phyloP scores from a whole-genome alignment of 2,888 invertebrate genomes.

The Peribatodes rhomboidaria region DNA sequence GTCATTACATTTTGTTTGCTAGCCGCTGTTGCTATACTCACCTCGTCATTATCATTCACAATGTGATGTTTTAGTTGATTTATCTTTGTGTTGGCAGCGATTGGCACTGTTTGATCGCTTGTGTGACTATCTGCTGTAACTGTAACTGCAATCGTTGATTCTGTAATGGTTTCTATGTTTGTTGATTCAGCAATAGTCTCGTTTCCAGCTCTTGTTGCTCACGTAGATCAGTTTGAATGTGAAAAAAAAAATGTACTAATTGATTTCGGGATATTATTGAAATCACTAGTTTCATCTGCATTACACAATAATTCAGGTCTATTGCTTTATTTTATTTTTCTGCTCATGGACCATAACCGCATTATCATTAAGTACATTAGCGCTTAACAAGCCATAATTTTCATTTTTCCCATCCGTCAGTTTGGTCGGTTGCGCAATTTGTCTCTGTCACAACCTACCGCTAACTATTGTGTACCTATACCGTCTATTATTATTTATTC shows the following conservation, averaged over 20 bases:
- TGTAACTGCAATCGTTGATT: constrained; percentile 2
- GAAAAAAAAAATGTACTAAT: too few relatives aligned
- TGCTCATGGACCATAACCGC: constrained; percentile 10
- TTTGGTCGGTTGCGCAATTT: constrained; percentile 49
- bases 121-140: neutral
- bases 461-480: constrained; percentile 1
- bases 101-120: constrained; percentile 39
- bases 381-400: constrained; percentile 15
- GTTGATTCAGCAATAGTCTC: neutral
- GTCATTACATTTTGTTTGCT: constrained; percentile 37
- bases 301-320: neutral
- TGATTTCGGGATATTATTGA: too few relatives aligned
- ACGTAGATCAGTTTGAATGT: too few relatives aligned
- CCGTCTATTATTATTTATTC: constrained; percentile 3
- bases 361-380: constrained; percentile 5
- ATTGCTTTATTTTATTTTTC: neutral
- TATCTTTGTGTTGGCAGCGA: constrained; percentile 34
- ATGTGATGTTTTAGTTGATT: constrained; percentile 41
- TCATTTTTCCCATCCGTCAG: constrained; percentile 50
- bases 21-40: constrained; percentile 23
- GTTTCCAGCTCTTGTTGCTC: neutral
- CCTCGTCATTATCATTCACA: constrained; percentile 42
- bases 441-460: constrained; percentile 56
- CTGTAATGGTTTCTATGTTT: constrained; percentile 11
- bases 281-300: neutral